These are phyloP conservation scores for Zonitis immaculata DNA, from an alignment of 2,888 invertebrate species.

Conservation along the genomic window DNA sequence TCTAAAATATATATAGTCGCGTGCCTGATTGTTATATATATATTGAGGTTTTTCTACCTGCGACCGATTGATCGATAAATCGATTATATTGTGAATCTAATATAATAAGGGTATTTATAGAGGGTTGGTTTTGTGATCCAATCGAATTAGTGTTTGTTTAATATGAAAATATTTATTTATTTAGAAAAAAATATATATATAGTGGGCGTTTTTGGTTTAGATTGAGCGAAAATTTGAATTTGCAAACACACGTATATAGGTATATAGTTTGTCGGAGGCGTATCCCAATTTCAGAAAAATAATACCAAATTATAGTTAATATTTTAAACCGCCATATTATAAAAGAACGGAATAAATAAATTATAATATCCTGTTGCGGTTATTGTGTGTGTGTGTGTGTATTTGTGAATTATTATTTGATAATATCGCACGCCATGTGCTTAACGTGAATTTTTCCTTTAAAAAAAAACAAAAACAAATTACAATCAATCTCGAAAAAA, in stretches of 20 bases:
- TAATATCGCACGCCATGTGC: slow-evolving; percentile 21
- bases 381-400: slow-evolving; percentile 15
- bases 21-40: too few relatives aligned
- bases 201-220: too few relatives aligned
- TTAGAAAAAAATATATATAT: too few relatives aligned
- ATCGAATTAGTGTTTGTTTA: neutral
- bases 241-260: neutral
- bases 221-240: too few relatives aligned
- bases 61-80: too few relatives aligned
- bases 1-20: neutral
- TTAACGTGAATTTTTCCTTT: slow-evolving; percentile 8
- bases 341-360: slow-evolving; percentile 9
- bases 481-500: slow-evolving; percentile 5
- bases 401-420: slow-evolving; percentile 16
- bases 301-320: slow-evolving; percentile 4
- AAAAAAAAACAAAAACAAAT: slow-evolving; percentile 8
- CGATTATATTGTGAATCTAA: too few relatives aligned
- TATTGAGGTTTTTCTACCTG: neutral
- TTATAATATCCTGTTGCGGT: slow-evolving; percentile 17
- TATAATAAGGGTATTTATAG: too few relatives aligned
- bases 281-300: neutral
- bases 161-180: neutral
- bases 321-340: neutral
- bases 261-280: neutral
- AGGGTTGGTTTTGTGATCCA: neutral